Evolutionary conservation across 2,113 vertebrate species (phyloP).

Genomic region (Tetrax tetrax): DNA sequence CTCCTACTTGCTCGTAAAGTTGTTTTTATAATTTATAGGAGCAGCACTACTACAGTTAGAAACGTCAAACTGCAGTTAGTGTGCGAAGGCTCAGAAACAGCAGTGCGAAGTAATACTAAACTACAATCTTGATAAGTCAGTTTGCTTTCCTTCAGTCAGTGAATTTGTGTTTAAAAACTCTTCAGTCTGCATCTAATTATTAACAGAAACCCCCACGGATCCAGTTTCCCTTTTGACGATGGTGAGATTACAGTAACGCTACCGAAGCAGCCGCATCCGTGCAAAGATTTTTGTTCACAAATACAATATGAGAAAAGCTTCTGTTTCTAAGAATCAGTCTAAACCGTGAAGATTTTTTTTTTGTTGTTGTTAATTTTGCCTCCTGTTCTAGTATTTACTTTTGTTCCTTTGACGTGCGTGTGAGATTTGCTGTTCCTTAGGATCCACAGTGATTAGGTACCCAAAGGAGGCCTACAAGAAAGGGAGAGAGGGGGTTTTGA

Average conservation of each 20-base stretch:
- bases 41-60: neutral
- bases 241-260: neutral
- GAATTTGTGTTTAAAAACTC: neutral
- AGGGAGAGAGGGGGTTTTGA: too few relatives aligned
- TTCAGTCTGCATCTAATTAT: rapidly evolving
- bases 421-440: neutral
- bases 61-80: neutral
- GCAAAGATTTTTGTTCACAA: neutral
- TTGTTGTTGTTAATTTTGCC: neutral
- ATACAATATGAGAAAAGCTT: rapidly evolving
- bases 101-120: rapidly evolving
- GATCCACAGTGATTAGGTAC: rapidly evolving
- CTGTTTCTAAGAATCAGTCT: neutral
- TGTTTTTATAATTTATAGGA: neutral
- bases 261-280: neutral
- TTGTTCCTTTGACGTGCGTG: rapidly evolving
- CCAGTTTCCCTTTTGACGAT: neutral
- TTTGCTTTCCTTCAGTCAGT: neutral
- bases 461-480: too few relatives aligned
- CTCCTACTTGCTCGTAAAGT: neutral
- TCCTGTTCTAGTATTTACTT: neutral
- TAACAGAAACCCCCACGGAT: neutral
- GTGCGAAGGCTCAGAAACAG: neutral
- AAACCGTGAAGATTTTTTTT: neutral
- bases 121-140: neutral